Base-by-base conservation (phyloP, 2,113 vertebrate genomes). In the Myocastor coypus region DNA sequence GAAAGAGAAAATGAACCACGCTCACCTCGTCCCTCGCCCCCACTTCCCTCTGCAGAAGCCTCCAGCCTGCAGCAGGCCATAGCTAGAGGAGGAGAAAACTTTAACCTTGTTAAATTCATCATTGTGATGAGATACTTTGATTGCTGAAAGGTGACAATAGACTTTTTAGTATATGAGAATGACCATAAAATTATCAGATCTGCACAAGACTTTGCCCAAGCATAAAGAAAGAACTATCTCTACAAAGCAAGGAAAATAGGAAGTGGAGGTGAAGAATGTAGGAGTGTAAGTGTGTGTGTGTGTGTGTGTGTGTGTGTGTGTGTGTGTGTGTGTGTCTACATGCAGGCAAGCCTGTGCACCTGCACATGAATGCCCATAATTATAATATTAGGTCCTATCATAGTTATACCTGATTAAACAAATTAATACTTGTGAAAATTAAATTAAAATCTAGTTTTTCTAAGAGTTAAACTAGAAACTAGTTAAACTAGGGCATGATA, bases 91-190 rank as follows among this genome's bases (percentile, higher is more conserved):
- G 14, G 46, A 86, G 61, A 87, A 86, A 80, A 11, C 9, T 90
- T 87, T 84, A 34, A 77, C 22, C 24, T 81, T 89, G 83, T 84
- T 4, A 96, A 96, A 94, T 93, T 37, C 50, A 84, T 64, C 42
- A 90, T 77, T 92, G 91, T 64, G 34, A 92, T 87, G 40, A 94
- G 16, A 69, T 90, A 83, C 52, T 96, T 61, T 92, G 92, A 81
- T 83, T 94, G 89, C 10, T 83, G n/a, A 94, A 88, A 92, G 88
- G 40, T 24, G 55, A 85, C 66, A 66, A 83, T 1, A 77, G 50
- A 75, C 22, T 26, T 87, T 89, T 86, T 64, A 64, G 92, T 52
- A 69, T 57, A 55, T 81, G 24, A 92, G 22, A 55, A 9, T 87
- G 63, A 89, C 22, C 46, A 84, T 73, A 92, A 89, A 94, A 64